phyloP scores from a whole-genome alignment of 2,113 vertebrate species.

The Falco punctatus region DNA sequence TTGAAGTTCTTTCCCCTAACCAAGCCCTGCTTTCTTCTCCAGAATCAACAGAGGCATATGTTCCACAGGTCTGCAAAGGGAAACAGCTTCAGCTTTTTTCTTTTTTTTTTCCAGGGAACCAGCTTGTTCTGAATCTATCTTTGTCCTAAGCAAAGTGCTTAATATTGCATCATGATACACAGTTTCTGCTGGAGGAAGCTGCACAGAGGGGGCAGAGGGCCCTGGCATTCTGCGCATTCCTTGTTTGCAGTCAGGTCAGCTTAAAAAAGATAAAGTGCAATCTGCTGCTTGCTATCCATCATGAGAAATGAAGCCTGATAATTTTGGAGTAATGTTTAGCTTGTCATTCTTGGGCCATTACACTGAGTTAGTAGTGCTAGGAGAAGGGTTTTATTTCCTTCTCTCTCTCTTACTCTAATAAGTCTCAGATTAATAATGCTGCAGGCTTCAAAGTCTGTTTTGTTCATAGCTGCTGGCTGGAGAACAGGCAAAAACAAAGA shows the following conservation, averaged over 20 bases:
- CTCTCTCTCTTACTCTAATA: slow-evolving; percentile 19
- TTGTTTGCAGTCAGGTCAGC: slow-evolving; percentile 40
- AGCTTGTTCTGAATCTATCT: background rate
- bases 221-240: slow-evolving; percentile 45
- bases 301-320: slow-evolving; percentile 62
- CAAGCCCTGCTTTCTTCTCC: background rate
- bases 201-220: background rate
- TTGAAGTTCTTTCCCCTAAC: background rate
- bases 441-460: slow-evolving; percentile 46
- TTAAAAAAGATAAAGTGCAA: slow-evolving; percentile 59
- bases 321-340: slow-evolving; percentile 48
- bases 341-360: slow-evolving; percentile 66
- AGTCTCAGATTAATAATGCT: slow-evolving; percentile 56
- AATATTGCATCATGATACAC: background rate
- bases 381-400: slow-evolving; percentile 51
- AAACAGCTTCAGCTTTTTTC: background rate
- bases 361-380: slow-evolving; percentile 31
- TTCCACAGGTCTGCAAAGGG: background rate
- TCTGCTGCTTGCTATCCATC: slow-evolving; percentile 10
- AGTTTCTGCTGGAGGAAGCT: background rate
- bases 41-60: background rate
- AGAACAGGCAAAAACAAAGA: slow-evolving; percentile 26
- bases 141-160: background rate
- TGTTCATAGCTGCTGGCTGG: slow-evolving; percentile 35
- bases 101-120: background rate